Evolutionary conservation across 1,140 invertebrate genomes (phyloP).

Genomic region (Stegodyphus mimosarum): DNA sequence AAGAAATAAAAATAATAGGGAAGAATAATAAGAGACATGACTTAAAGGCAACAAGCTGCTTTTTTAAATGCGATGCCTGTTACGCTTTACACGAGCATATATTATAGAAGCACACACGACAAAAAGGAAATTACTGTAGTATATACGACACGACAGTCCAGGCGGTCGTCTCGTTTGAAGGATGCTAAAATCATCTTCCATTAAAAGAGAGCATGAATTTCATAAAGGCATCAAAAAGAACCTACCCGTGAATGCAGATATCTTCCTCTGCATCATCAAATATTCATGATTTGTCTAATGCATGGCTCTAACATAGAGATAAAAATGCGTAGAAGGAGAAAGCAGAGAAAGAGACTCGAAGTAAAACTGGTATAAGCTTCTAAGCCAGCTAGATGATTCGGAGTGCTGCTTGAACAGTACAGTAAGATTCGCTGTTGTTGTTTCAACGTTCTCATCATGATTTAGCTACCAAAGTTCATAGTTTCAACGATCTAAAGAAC

Average conservation of each 20-base stretch:
- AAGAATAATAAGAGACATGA: too few species aligned
- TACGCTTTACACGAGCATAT: too few species aligned
- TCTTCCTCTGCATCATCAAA: constrained; percentile 23
- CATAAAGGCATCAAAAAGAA: constrained; percentile 48
- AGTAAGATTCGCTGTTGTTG: too few species aligned
- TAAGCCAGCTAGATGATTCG: neutral
- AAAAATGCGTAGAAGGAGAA: constrained; percentile 21
- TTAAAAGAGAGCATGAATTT: constrained; percentile 44
- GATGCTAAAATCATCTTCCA: constrained; percentile 53
- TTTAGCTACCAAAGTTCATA: too few species aligned
- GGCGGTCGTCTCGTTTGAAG: neutral
- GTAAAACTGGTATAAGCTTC: neutral
- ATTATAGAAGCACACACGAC: neutral
- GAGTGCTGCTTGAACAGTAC: too few species aligned
- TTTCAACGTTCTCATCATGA: too few species aligned
- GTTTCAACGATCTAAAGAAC: too few species aligned
- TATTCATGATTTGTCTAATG: constrained; percentile 56
- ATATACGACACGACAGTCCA: neutral
- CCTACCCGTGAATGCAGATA: constrained; percentile 18
- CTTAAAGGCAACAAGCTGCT: too few species aligned
- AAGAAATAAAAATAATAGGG: too few species aligned
- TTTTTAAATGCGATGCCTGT: too few species aligned
- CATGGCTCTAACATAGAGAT: neutral
- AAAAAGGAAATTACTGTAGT: neutral
- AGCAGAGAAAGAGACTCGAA: neutral